These are phyloP conservation scores for Bombyx mandarina DNA, from an alignment of 1,140 invertebrate genomes.

Conservation along the genomic window DNA sequence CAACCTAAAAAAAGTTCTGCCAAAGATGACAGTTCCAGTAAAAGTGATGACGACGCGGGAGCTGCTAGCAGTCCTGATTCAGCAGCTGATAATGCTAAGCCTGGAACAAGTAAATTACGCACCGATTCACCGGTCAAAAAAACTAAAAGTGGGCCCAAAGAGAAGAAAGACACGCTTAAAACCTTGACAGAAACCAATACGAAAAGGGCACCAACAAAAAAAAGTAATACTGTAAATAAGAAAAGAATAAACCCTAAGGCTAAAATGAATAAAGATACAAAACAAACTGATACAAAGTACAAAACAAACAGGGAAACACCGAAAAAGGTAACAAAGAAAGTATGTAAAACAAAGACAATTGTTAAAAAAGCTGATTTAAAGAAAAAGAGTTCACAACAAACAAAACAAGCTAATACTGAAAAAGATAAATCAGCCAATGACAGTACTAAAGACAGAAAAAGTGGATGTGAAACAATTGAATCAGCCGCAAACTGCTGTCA, in stretches of 20 bases:
- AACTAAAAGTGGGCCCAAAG: constrained; percentile 46
- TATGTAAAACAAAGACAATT: constrained; percentile 41
- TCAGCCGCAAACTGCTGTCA: constrained; percentile 13
- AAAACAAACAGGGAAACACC: constrained; percentile 47
- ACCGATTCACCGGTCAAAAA: constrained; percentile 46
- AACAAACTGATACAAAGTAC: constrained; percentile 47
- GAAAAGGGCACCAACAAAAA: constrained; percentile 34
- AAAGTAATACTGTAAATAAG: constrained; percentile 27
- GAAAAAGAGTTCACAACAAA: constrained; percentile 22
- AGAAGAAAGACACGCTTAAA: constrained; percentile 55
- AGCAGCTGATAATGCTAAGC: constrained; percentile 27
- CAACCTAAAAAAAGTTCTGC: constrained; percentile 34
- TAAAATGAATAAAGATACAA: constrained; percentile 24
- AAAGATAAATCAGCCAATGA: constrained; percentile 18
- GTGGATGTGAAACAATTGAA: constrained; percentile 14
- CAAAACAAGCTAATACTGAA: constrained; percentile 12
- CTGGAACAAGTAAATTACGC: constrained; percentile 31
- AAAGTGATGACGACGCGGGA: constrained; percentile 28
- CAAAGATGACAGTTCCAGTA: constrained; percentile 30
- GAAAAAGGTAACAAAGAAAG: constrained; percentile 38
- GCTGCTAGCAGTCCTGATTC: constrained; percentile 31
- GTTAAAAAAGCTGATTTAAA: constrained; percentile 39
- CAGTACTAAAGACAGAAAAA: constrained; percentile 16
- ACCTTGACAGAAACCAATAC: constrained; percentile 11
- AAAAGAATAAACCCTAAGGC: constrained; percentile 27